Evolutionary conservation across 2,113 vertebrate genomes (phyloP), one percentile per base, ranked within the genome.

Genomic region (Taurulus bubalis): DNA sequence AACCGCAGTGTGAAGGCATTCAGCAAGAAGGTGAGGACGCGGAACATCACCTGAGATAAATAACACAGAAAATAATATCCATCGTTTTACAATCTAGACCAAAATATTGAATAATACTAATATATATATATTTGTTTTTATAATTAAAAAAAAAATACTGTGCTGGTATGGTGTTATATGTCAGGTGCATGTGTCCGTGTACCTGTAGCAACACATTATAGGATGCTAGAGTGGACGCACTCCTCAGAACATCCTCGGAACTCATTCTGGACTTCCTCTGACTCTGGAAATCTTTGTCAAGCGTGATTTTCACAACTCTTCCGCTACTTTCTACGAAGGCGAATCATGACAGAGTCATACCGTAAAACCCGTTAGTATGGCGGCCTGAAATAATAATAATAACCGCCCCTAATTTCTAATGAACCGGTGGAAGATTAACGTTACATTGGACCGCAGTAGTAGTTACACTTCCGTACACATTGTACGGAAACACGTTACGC

Each of bases 1-100:
- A 96, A 98, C n/a, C 98, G 96, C 77, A 99, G 93, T 0, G 97
- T 97, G 91, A 99, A 99, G 0, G 97, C 98, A 86, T 99, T 99
- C 85, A 99, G 92, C 51, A 95, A 86, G 86, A 99, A 99, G 30
- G 97, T 98, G 80, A 97, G 93, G 51, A 94, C 75, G 9, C 98
- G 96, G 88, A 98, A 99, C 93, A 97, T 88, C 83, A 98, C 96
- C 98, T 99, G 87, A 42, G 26, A 82, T 6, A 22, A 32, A 15
- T 22, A 12, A 2, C 18, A 40, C 36, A 8, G 8, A 20, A 45
- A 42, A 28, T 24, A 6, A n/a, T 11, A 28, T 32, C 7, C 5
- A 36, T 3, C 12, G 40, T 30, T 32, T 49, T 22, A 34, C 12
- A 68, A 22, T 20, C 3, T 6, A 49, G 3, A 51, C 10, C 60